These are phyloP conservation scores for Litoditis marina DNA, from an alignment of 2,888 invertebrate species.

Conservation along the genomic window DNA sequence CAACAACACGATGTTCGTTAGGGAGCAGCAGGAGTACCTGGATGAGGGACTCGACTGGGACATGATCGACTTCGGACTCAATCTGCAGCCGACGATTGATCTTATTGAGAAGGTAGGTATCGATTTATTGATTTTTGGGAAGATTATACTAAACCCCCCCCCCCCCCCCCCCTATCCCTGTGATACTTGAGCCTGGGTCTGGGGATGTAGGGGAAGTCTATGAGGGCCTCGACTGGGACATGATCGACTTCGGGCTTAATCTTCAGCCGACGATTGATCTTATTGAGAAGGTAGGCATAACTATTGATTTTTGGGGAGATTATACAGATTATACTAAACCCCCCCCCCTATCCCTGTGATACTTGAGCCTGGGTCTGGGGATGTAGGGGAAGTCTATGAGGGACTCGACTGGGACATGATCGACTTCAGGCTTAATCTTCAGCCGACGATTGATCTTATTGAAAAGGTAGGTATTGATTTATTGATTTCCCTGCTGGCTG, in stretches of 20 bases:
- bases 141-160: neutral
- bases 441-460: constrained; percentile 96
- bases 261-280: constrained; percentile 97
- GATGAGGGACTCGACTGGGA: constrained; percentile 99
- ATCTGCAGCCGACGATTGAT: constrained; percentile 97
- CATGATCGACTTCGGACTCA: constrained; percentile 97
- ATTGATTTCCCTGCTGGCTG: no score
- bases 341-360: no score
- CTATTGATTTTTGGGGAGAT: neutral
- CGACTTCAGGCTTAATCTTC: constrained; percentile 94
- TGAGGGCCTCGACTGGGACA: constrained; percentile 98
- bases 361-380: no score
- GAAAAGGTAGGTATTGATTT: constrained; percentile 79
- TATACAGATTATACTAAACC: no score
- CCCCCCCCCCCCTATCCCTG: no score
- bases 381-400: no score
- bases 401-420: constrained; percentile 99
- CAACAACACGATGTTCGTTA: constrained; percentile 99
- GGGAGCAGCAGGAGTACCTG: constrained; percentile 82
- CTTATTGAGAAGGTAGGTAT: constrained; percentile 82
- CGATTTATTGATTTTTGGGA: neutral
- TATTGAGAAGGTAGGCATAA: constrained; percentile 76
- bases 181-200: neutral
- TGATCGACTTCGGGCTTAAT: constrained; percentile 97
- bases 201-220: no score